Base-by-base conservation (phyloP, 2,888 invertebrate genomes). In the Nematopogon swammerdamellus region DNA sequence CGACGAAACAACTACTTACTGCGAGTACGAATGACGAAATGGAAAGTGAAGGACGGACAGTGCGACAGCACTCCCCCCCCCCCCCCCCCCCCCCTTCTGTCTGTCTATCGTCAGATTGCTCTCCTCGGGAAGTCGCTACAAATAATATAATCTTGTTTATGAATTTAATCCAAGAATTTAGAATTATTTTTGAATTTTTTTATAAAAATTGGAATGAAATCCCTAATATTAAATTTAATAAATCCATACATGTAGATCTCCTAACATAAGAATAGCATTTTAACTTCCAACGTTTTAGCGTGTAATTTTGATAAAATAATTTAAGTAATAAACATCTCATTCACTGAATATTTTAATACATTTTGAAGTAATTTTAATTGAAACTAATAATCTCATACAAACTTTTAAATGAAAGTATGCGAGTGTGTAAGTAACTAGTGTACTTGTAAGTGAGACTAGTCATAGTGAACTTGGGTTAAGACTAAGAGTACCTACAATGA, bases 381-480 rank as follows among this genome's bases (percentile, higher is more conserved):
- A 8, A 25, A 25, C 25, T 25, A 25, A 25, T 25, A 25, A 25
- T 25, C 25, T 25, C 25, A 4, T 25, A 25, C n/a, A n/a, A n/a
- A n/a, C n/a, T n/a, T n/a, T n/a, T n/a, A n/a, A n/a, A n/a, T n/a
- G n/a, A n/a, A n/a, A n/a, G n/a, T n/a, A n/a, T n/a, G n/a, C n/a
- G n/a, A n/a, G n/a, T n/a, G n/a, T n/a, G n/a, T n/a, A n/a, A n/a
- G n/a, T n/a, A n/a, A n/a, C n/a, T n/a, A n/a, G n/a, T n/a, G n/a
- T n/a, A n/a, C n/a, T n/a, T n/a, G n/a, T 63, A 60, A 61, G 63
- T 67, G 70, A 65, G 67, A 63, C 76, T 76, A 77, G 65, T 65
- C 65, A 66, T 64, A 64, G 58, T 60, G 57, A 61, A 43, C 44
- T 29, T 50, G 25, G 43, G 42, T 44, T 16, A 3, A 10, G 8